Percentiles rank a stretch among this genome's conserved stretches.
These are phyloP conservation scores for Sander lucioperca DNA, from an alignment of 2,113 vertebrate species.

Conservation along the genomic window DNA sequence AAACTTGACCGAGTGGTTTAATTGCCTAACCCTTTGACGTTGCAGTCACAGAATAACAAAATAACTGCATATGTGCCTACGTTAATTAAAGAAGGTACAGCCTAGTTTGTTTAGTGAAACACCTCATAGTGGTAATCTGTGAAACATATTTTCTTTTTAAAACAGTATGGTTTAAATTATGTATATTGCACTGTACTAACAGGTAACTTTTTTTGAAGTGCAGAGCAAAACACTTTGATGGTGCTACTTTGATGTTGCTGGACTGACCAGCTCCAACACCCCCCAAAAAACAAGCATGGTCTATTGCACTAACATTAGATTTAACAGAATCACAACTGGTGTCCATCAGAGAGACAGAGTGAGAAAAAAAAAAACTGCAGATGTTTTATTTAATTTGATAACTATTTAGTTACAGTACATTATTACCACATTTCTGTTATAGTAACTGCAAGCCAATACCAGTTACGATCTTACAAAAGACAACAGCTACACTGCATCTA, in stretches of 20 bases:
- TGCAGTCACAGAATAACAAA: background rate
- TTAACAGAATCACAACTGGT: background rate
- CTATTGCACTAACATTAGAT: background rate
- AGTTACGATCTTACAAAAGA: background rate
- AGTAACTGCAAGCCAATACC: background rate
- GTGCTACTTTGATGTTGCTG: conserved; percentile 38
- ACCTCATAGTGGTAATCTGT: background rate
- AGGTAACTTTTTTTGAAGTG: conserved; percentile 25
- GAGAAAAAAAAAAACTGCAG: background rate
- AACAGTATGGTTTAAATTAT: background rate
- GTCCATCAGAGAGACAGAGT: background rate
- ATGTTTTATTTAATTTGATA: background rate
- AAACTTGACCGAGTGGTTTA: conserved; percentile 3
- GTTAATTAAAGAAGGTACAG: background rate
- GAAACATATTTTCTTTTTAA: background rate
- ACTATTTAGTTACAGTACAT: background rate
- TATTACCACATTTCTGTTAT: background rate
- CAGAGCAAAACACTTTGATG: conserved; percentile 37
- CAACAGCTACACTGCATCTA: background rate
- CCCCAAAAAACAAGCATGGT: conserved; percentile 4
- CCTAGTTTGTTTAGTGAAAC: background rate
- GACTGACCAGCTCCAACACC: conserved; percentile 5
- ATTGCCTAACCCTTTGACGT: background rate
- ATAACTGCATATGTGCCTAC: background rate
- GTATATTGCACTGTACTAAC: background rate